phyloP scores from a whole-genome alignment of 1,140 invertebrate genomes.

The Trissolcus basalis region DNA sequence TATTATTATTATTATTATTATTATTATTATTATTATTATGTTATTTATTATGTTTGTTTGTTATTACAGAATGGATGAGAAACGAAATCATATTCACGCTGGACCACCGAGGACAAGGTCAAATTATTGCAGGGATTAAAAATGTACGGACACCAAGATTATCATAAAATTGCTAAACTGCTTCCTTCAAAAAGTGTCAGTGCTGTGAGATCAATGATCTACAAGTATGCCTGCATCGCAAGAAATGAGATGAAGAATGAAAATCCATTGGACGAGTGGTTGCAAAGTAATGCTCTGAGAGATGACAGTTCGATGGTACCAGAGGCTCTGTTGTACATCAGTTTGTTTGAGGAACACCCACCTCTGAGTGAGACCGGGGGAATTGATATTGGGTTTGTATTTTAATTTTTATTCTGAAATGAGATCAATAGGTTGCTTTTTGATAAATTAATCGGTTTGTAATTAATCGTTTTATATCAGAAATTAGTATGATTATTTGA shows the following conservation, averaged over 20 bases:
- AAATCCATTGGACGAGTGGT: conserved; percentile 48
- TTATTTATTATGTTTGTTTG: too few species aligned
- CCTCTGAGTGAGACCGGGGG: conserved; percentile 37
- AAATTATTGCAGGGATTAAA: conserved; percentile 42
- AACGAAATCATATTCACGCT: conserved; percentile 28
- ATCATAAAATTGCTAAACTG: conserved; percentile 34
- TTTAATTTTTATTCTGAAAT: conserved; percentile 6
- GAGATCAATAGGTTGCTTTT: not conserved
- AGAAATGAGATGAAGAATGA: conserved; percentile 4
- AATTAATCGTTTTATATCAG: too few species aligned
- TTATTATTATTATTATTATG: too few species aligned
- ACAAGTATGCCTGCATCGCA: conserved; percentile 43
- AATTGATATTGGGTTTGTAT: conserved; percentile 31
- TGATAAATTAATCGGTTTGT: too few species aligned
- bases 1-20: too few species aligned
- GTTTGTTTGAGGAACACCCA: conserved; percentile 44
- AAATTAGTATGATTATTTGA: too few species aligned
- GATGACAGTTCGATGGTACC: conserved; percentile 34
- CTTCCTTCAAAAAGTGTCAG: conserved; percentile 41
- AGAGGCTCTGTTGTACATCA: conserved; percentile 49
- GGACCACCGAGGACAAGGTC: conserved; percentile 46
- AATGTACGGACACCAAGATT: conserved; percentile 37
- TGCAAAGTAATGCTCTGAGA: conserved; percentile 20
- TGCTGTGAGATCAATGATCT: conserved; percentile 55
- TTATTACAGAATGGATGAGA: not conserved